Evolutionary conservation across 2,797 vertebrate species (phyloP).

Genomic region (Loriculus beryllinus): DNA sequence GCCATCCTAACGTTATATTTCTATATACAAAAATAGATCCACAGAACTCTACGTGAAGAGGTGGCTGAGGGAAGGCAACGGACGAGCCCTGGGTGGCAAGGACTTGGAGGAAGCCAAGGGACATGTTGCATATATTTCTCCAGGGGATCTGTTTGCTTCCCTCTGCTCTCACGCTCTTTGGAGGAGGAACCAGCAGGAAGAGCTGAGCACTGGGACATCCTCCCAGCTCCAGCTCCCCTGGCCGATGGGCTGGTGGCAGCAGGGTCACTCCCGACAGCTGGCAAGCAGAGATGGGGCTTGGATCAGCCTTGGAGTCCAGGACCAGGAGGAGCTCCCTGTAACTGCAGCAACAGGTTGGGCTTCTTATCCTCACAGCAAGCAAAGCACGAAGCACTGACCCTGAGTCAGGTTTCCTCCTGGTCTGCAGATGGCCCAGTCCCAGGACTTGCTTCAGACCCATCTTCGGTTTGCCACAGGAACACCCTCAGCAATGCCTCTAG

Average conservation of each 20-base stretch:
- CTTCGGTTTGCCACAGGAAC: background rate
- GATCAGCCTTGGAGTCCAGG: background rate
- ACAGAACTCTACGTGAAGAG: constrained; percentile 82
- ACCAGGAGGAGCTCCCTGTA: background rate
- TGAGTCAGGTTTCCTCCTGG: background rate
- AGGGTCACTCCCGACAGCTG: background rate
- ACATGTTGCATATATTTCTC: constrained; percentile 28
- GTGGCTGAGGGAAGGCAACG: background rate
- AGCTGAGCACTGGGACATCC: background rate
- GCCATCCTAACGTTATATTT: constrained; percentile 78
- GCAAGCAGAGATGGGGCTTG: background rate
- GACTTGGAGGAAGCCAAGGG: constrained; percentile 24
- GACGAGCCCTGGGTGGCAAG: background rate
- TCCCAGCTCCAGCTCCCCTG: accelerated
- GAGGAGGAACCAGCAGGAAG: background rate
- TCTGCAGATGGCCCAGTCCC: background rate
- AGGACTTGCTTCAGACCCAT: background rate
- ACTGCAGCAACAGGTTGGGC: accelerated
- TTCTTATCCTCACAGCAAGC: background rate
- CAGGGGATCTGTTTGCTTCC: background rate
- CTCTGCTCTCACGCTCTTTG: background rate
- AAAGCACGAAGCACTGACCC: accelerated
- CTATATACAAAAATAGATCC: constrained; percentile 93
- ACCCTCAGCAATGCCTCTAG: background rate
- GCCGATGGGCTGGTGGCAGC: accelerated